Conservation (phyloP, 2,113 vertebrate genomes). For the Callionymus lyra region DNA sequence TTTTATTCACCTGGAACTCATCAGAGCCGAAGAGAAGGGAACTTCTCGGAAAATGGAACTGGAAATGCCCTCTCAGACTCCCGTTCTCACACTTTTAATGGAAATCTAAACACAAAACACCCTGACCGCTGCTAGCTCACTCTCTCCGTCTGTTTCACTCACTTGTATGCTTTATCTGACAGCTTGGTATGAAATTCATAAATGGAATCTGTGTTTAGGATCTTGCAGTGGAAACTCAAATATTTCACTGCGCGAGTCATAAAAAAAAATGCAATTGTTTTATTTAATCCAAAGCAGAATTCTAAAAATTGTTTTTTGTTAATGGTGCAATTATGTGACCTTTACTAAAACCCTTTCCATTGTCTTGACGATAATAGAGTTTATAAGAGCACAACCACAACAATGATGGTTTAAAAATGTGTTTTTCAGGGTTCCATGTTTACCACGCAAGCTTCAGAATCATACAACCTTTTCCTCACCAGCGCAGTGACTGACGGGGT, state of each 20-base stretch:
- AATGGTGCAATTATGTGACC: conserved; percentile 3
- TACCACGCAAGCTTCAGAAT: conserved; percentile 61
- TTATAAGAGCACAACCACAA: too few species aligned
- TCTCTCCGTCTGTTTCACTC: conserved; percentile 4
- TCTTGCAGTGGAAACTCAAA: conserved; percentile 11
- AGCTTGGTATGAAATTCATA: conserved; percentile 26
- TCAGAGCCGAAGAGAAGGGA: conserved; percentile 46
- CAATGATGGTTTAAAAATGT: too few species aligned
- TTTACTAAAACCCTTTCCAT: too few species aligned
- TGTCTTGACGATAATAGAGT: too few species aligned
- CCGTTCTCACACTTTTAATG: conserved; percentile 56
- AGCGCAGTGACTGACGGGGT: conserved; percentile 76
- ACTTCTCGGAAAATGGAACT: conserved; percentile 59
- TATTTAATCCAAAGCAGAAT: too few species aligned
- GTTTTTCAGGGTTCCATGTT: conserved; percentile 73
- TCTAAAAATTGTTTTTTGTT: conserved; percentile 5
- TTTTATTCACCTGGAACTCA: conserved; percentile 63
- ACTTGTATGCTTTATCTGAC: conserved; percentile 23
- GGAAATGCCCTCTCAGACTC: conserved; percentile 52
- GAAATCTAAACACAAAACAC: conserved; percentile 56
- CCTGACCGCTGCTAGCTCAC: background rate
- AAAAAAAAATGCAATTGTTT: conserved; percentile 7
- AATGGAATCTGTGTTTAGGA: conserved; percentile 28
- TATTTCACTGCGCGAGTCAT: conserved; percentile 11
- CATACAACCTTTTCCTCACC: conserved; percentile 80